Conservation (phyloP, 2,797 vertebrate genomes). For the Tamandua tetradactyla region DNA sequence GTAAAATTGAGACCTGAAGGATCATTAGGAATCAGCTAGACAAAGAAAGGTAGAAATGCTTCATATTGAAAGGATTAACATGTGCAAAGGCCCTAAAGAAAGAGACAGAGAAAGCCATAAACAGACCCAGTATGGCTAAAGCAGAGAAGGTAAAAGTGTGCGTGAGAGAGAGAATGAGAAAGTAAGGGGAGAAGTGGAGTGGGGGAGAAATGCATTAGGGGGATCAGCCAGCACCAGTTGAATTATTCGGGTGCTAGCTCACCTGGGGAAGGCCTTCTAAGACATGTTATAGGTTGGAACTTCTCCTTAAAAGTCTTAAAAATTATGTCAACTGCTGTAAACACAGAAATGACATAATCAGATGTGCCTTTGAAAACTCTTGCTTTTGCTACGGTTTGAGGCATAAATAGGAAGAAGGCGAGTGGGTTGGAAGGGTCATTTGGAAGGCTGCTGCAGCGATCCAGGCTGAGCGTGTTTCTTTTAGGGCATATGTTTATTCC, state of each 20-base stretch:
- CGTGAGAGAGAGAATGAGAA: not conserved
- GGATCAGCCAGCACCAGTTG: not conserved
- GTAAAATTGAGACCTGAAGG: too few relatives aligned
- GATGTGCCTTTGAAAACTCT: not conserved
- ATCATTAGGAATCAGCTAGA: not conserved
- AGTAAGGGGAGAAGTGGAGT: too few relatives aligned
- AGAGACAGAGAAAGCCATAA: not conserved
- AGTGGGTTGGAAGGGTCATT: too few relatives aligned
- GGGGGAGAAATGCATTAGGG: too few relatives aligned
- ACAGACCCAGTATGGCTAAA: not conserved
- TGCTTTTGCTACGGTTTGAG: not conserved
- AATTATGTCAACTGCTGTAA: not conserved
- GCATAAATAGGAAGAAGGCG: not conserved
- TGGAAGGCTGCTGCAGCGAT: not conserved
- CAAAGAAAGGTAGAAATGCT: not conserved
- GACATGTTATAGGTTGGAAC: not conserved
- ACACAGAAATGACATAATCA: not conserved
- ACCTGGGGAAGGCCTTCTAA: not conserved
- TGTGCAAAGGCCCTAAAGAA: rapidly evolving
- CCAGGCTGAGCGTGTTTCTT: not conserved
- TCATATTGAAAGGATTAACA: not conserved
- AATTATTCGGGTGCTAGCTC: not conserved
- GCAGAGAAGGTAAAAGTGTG: not conserved
- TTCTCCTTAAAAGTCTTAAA: not conserved
- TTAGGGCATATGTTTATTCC: not conserved